A percentile compares a stretch with the other conserved stretches of the same genome.
Conservation (phyloP, 2,888 invertebrate genomes). For the Ethmia dodecea region DNA sequence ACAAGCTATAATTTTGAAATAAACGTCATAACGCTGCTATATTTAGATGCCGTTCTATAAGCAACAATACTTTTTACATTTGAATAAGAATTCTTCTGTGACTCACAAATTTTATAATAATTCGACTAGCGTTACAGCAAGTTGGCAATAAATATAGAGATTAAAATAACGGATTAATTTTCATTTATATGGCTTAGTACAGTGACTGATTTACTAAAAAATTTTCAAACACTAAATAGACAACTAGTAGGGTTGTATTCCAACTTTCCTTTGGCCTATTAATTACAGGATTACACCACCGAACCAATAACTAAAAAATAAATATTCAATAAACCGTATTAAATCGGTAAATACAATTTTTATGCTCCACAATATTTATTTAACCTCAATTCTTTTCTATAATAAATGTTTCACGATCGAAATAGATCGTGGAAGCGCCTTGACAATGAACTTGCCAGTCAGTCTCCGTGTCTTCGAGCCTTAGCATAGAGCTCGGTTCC, state of each 20-base stretch:
- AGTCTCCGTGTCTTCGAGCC: slow-evolving; percentile 23
- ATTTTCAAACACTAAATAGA: slow-evolving; percentile 52
- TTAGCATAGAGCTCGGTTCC: slow-evolving; percentile 31
- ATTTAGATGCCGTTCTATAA: too few species aligned
- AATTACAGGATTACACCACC: slow-evolving; percentile 46
- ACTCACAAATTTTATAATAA: slow-evolving; percentile 32
- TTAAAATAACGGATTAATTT: slow-evolving; percentile 52
- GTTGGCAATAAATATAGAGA: slow-evolving; percentile 46
- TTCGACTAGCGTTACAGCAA: slow-evolving; percentile 36
- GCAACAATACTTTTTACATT: too few species aligned
- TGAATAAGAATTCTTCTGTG: slow-evolving; percentile 22
- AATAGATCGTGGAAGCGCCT: slow-evolving; percentile 41
- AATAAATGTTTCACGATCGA: slow-evolving; percentile 48
- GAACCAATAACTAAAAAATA: slow-evolving; percentile 28
- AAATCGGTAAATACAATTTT: slow-evolving; percentile 28
- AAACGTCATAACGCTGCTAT: background rate
- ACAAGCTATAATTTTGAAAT: background rate
- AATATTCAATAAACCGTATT: slow-evolving; percentile 31
- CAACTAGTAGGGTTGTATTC: slow-evolving; percentile 49
- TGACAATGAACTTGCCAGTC: slow-evolving; percentile 65
- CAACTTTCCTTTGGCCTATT: slow-evolving; percentile 28
- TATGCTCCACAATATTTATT: slow-evolving; percentile 37
- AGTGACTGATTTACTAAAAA: slow-evolving; percentile 44
- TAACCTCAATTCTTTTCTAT: slow-evolving; percentile 40
- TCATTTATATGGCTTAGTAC: slow-evolving; percentile 28